Evolutionary conservation across 2,797 vertebrate genomes (phyloP).

Genomic region (Chelonia mydas): DNA sequence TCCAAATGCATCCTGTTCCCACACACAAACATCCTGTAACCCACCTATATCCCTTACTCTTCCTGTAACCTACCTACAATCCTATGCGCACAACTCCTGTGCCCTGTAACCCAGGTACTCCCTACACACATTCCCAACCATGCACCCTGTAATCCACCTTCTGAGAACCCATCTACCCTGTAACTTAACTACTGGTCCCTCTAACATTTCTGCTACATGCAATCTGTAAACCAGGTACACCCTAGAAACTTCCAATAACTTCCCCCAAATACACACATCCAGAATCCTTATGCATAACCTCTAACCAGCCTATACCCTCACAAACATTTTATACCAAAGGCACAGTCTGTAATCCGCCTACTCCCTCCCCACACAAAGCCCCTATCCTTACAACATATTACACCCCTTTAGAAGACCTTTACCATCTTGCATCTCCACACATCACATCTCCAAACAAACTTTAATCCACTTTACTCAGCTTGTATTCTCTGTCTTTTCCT

Average conservation of each 20-base stretch:
- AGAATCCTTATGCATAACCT: neutral
- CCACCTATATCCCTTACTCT: too few species aligned
- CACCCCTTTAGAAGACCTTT: neutral
- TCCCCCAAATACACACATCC: neutral
- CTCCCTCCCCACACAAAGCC: neutral
- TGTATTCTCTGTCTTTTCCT: neutral
- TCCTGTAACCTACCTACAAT: too few species aligned
- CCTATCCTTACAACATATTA: neutral
- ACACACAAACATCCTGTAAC: neutral
- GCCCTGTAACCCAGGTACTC: too few species aligned
- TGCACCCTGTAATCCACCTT: neutral
- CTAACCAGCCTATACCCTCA: neutral
- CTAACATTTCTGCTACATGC: neutral
- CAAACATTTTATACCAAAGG: neutral
- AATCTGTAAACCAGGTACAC: neutral
- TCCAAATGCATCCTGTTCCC: neutral
- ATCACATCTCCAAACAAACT: neutral
- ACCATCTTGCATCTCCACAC: neutral
- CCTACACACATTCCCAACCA: too few species aligned
- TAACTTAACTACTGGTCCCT: neutral
- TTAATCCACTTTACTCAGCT: neutral
- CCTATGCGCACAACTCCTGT: too few species aligned
- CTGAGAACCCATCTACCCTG: neutral
- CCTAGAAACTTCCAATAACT: neutral
- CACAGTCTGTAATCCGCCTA: neutral